Evolutionary conservation across 2,888 invertebrate genomes (phyloP), one percentile per base, ranked within the genome.

Genomic region (Pammene aurita): DNA sequence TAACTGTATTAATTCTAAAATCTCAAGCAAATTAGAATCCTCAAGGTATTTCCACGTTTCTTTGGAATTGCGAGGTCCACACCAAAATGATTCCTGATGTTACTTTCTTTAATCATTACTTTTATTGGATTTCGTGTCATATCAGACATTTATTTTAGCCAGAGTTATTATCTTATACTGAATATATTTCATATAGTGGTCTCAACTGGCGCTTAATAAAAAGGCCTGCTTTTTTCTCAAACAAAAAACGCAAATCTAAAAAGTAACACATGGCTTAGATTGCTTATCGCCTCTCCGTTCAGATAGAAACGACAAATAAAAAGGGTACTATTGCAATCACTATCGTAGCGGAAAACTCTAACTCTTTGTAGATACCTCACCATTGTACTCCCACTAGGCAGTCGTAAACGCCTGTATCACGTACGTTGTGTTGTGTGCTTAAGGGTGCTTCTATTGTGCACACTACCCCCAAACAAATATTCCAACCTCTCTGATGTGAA

Each of bases 381-480:
- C 16, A 48, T 52, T 58, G 63, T 63, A 50, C 35, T 42, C 48
- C 52, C 55, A 35, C 67, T 34, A 50, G 56, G 56, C 62, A 50
- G 42, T 48, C 56, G 62, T 67, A 63, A 57, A 62, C 16, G 63
- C 67, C 50, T 68, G 67, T 68, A 68, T 68, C 63, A 58, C 68
- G 58, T 70, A 71, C 60, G 70, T 68, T 67, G 72, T 72, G 70
- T 68, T 67, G 72, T 72, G 58, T 65, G 61, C 62, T 71, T 44
- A 66, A 66, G 70, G 72, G 70, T 64, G 71, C 52, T 61, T 48
- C 67, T 58, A 46, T 61, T 71, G 71, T 72, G 65, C 62, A 60
- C 67, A 57, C 55, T 65, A 66, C 67, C 71, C 56, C 55, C 50
- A 62, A 64, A 68, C 65, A 70, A 71, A 72, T 61, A 72, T 52